A percentile compares a stretch with the other conserved stretches of the same genome.
Conservation (phyloP, 2,113 vertebrate genomes). For the Mormyrus lacerda region DNA sequence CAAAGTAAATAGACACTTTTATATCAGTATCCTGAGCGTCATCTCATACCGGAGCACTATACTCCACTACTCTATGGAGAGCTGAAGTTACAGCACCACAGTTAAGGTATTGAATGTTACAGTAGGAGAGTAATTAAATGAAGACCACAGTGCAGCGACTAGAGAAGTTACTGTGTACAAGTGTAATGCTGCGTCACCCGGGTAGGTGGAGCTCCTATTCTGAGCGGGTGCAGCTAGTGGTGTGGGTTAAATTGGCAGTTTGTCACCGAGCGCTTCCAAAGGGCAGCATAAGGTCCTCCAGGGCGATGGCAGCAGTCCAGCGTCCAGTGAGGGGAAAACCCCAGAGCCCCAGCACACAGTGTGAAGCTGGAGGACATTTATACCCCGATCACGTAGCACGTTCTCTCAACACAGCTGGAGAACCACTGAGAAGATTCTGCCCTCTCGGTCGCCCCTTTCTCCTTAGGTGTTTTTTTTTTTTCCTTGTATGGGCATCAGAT, state of each 20-base stretch:
- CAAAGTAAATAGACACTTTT: neutral
- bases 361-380: constrained; percentile 42
- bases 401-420: constrained; percentile 16
- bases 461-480: neutral
- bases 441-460: constrained; percentile 20
- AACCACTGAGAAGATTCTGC: constrained; percentile 44
- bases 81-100: neutral
- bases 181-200: neutral
- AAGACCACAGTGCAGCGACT: neutral
- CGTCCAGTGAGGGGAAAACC: constrained; percentile 24
- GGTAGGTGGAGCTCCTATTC: neutral
- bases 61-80: neutral
- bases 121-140: neutral
- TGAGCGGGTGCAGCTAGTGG: neutral
- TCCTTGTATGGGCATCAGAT: neutral
- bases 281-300: neutral
- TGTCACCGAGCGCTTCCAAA: neutral
- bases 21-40: neutral
- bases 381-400: constrained; percentile 20
- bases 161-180: neutral
- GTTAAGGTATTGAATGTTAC: neutral
- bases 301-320: constrained; percentile 17
- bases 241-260: neutral
- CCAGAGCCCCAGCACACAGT: constrained; percentile 27
- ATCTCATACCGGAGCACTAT: neutral